A percentile compares a stretch with the other conserved stretches of the same genome.
phyloP scores from a whole-genome alignment of 2,113 vertebrate genomes.

The Machaerirhynchus nigripectus region DNA sequence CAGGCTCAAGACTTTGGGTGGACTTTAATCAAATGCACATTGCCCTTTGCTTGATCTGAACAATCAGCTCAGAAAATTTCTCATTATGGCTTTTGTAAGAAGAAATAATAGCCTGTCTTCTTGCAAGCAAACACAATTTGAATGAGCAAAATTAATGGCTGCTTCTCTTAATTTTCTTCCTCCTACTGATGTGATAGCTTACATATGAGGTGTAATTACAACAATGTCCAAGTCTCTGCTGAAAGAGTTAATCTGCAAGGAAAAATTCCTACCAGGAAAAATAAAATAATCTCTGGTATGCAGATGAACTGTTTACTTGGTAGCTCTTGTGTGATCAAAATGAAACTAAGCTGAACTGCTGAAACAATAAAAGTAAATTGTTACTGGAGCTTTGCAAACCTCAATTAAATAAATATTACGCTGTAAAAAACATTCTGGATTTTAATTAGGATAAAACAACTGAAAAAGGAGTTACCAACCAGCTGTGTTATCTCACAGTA shows the following conservation, averaged over 20 bases:
- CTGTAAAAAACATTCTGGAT: conserved; percentile 47
- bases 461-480: conserved; percentile 1
- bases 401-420: conserved; percentile 59
- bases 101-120: conserved; percentile 62
- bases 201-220: conserved; percentile 38
- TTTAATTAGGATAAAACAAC: conserved; percentile 60
- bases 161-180: conserved; percentile 39
- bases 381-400: conserved; percentile 31
- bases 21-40: conserved; percentile 57
- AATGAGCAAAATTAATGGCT: conserved; percentile 55
- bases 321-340: conserved; percentile 39
- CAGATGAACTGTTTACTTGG: conserved; percentile 21
- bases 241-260: conserved; percentile 47
- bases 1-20: background rate
- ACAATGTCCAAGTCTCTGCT: background rate
- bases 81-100: conserved; percentile 62
- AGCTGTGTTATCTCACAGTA: background rate
- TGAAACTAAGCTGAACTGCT: conserved; percentile 38
- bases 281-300: background rate
- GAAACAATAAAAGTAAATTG: conserved; percentile 65
- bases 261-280: background rate
- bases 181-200: background rate
- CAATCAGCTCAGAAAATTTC: conserved; percentile 65
- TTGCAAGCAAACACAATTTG: conserved; percentile 40
- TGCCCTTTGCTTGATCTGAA: conserved; percentile 47